Percentiles rank a stretch among this genome's conserved stretches.
Evolutionary conservation across 2,797 vertebrate species (phyloP).

Genomic region (Malacoraja senta): DNA sequence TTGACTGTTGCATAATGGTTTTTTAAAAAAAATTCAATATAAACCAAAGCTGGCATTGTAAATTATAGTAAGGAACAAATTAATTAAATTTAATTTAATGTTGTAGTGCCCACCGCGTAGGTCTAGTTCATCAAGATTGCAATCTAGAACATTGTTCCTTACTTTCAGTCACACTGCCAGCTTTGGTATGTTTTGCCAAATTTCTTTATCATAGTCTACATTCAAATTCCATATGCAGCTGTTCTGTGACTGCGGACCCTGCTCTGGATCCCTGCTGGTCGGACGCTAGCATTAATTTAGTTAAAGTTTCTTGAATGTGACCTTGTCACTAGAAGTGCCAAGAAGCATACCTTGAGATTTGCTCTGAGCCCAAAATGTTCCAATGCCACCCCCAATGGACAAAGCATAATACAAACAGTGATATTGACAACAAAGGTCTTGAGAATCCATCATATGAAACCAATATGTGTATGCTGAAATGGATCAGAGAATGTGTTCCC

Average conservation of each 20-base stretch:
- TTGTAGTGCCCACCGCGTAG: too few relatives aligned
- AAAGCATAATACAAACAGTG: neutral
- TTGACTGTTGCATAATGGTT: too few relatives aligned
- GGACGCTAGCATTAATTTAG: neutral
- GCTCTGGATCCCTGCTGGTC: neutral
- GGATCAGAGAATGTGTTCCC: neutral
- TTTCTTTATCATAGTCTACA: too few relatives aligned
- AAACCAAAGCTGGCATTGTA: too few relatives aligned
- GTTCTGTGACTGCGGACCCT: neutral
- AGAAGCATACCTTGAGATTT: neutral
- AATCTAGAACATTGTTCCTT: too few relatives aligned
- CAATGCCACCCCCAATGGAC: neutral
- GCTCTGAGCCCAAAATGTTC: neutral
- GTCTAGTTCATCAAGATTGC: too few relatives aligned
- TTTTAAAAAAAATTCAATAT: too few relatives aligned
- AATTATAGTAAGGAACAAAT: too few relatives aligned
- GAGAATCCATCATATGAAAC: neutral
- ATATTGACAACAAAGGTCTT: neutral
- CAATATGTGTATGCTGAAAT: neutral
- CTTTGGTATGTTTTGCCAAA: too few relatives aligned
- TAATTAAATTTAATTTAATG: too few relatives aligned
- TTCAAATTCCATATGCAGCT: neutral
- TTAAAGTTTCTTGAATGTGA: neutral
- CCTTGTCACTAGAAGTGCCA: neutral
- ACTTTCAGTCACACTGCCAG: too few relatives aligned